Base-by-base conservation (phyloP, 92 coral and sea anemone species). In the Porites divaricata region DNA sequence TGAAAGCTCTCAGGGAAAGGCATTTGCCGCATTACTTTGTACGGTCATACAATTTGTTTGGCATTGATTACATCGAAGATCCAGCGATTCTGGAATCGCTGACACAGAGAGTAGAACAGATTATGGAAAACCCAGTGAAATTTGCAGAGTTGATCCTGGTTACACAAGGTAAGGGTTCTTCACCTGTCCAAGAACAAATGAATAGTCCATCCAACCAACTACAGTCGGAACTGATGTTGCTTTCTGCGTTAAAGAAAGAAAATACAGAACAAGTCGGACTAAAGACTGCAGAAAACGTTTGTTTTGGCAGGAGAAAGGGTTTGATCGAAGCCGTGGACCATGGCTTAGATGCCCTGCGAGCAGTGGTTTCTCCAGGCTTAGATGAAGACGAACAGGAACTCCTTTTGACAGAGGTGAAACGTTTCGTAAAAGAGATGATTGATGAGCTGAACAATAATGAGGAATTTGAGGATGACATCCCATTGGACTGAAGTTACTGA, bases 1-100 rank as follows among this genome's bases (percentile, higher is more conserved):
- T 53, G 58, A 0, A 53, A 53, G 58, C 58, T 53, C 58, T 53
- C 59, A 48, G 81, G 17, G 75, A 63, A 28, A 84, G 76, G 63
- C 61, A 13, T 69, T 87, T 92, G 59, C 92, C 92, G 4, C 93
- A 86, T 63, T 92, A 22, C 86, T 92, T 90, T 59, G 76, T 92
- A 41, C 84, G 89, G 1, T 81, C 87, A 54, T 79, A 53, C 79
- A 92, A 92, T 69, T 77, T 92, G 49, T 78, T 92, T 65, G 77
- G 81, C 45, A 73, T 83, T 11, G 89, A 86, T 2, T 83, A 64
- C 14, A 74, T 50, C n/a, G 90, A 90, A 56, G 24, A 87, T 70
- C 91, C 83, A 16, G 81, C 87, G 20, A 66, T 77, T 24, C 71
- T 92, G 62, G 82, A 70, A 45, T 75, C 4, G 53, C 62, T 90